Conservation (phyloP, 2,888 invertebrate genomes). For the Heliconius ethilla region DNA sequence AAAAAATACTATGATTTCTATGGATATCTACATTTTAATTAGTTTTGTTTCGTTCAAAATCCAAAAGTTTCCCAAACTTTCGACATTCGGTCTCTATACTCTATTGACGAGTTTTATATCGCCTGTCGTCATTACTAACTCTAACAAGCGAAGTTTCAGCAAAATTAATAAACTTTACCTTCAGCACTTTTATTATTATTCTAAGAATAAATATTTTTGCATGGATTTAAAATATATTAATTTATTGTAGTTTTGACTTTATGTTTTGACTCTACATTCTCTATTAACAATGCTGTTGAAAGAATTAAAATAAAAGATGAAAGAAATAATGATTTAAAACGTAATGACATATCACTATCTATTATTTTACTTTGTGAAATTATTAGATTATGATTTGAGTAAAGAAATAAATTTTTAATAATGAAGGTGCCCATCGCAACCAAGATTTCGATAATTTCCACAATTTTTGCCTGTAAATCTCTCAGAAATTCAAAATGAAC, state of each 20-base stretch:
- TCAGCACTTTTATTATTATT: slow-evolving; percentile 21
- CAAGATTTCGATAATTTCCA: no score
- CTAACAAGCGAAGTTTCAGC: slow-evolving; percentile 53
- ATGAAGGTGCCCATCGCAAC: no score
- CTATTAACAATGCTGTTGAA: background rate
- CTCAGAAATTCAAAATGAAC: background rate
- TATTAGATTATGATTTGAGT: no score
- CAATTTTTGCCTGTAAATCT: no score
- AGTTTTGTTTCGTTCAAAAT: slow-evolving; percentile 23
- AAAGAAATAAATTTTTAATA: no score
- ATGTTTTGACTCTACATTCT: background rate
- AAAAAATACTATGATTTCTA: background rate
- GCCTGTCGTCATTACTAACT: slow-evolving; percentile 43
- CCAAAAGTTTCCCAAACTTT: slow-evolving; percentile 17
- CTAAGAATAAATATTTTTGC: background rate
- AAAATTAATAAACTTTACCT: slow-evolving; percentile 47
- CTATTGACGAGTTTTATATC: slow-evolving; percentile 28
- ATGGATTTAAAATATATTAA: background rate
- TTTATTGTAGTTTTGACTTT: background rate
- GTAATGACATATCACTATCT: no score
- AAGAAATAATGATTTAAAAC: no score
- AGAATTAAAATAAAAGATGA: no score
- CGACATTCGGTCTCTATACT: slow-evolving; percentile 13
- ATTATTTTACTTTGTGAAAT: no score
- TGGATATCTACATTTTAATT: slow-evolving; percentile 11